Conservation (phyloP, 2,797 vertebrate genomes). For the Halcyon badia region DNA sequence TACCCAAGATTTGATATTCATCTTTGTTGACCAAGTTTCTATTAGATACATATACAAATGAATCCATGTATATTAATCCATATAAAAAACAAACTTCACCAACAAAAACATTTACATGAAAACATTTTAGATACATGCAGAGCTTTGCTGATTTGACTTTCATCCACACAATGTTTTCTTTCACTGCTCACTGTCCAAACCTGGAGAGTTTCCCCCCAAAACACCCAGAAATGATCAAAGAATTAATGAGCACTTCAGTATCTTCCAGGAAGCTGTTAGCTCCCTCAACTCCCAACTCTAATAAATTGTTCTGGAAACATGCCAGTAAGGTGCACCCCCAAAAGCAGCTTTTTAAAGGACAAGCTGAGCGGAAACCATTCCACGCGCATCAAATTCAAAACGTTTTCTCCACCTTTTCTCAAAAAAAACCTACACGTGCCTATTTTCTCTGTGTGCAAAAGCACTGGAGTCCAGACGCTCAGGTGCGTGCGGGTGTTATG, state of each 20-base stretch:
- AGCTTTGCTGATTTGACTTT: neutral
- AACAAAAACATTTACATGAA: rapidly evolving
- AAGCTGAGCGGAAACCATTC: neutral
- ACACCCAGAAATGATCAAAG: neutral
- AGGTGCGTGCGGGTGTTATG: neutral
- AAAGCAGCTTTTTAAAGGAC: neutral
- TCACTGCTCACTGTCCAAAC: neutral
- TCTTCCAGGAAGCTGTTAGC: neutral
- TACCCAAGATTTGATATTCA: rapidly evolving
- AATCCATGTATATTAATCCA: rapidly evolving
- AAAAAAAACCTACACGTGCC: rapidly evolving
- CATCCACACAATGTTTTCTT: neutral
- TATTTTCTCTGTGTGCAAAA: rapidly evolving
- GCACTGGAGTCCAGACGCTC: neutral
- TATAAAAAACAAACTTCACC: neutral
- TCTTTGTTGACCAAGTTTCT: neutral
- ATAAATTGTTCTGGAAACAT: rapidly evolving
- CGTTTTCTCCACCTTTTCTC: rapidly evolving
- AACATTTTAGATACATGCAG: neutral
- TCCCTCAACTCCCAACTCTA: neutral
- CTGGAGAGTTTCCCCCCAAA: neutral
- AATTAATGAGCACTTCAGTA: neutral
- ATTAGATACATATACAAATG: rapidly evolving
- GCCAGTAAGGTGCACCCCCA: neutral
- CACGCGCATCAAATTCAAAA: neutral